Conservation (phyloP, 1,140 invertebrate species). For the Hylaeus anthracinus region DNA sequence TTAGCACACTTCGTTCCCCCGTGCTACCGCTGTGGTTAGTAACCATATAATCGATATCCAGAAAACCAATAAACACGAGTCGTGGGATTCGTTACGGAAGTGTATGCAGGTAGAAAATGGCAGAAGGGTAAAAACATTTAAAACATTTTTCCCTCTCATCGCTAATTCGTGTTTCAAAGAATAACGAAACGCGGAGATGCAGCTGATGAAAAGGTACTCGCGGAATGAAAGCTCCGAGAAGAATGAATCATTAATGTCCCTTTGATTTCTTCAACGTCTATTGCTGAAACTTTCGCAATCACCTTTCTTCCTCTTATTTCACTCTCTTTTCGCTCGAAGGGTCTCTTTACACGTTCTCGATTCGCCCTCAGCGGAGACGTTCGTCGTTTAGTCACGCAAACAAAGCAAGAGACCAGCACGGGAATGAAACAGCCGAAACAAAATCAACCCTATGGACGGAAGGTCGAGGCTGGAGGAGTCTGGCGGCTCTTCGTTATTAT, state of each 20-base stretch:
- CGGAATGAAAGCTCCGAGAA: neutral
- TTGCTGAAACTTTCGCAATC: conserved; percentile 12
- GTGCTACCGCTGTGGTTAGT: conserved; percentile 34
- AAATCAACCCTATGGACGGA: conserved; percentile 55
- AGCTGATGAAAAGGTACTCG: neutral
- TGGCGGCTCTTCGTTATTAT: conserved; percentile 66
- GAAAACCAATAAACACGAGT: conserved; percentile 46
- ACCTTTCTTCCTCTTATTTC: conserved; percentile 1
- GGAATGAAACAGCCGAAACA: conserved; percentile 58
- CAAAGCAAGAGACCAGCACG: conserved; percentile 1
- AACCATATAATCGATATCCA: conserved; percentile 61
- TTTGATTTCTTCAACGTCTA: conserved; percentile 38
- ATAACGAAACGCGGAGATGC: neutral
- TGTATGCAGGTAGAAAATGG: no score
- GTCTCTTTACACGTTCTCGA: neutral
- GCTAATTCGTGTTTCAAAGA: neutral
- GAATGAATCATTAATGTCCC: conserved; percentile 43
- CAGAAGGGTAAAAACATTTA: neutral
- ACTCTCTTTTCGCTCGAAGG: neutral
- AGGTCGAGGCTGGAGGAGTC: conserved; percentile 12
- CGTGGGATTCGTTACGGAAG: neutral
- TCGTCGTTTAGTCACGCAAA: neutral
- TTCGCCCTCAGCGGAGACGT: neutral
- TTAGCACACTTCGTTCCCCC: conserved; percentile 1
- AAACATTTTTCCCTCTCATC: neutral